Percentiles rank a stretch among this genome's conserved stretches.
Conservation (phyloP, 2,797 vertebrate species). For the Hyperoplus immaculatus region DNA sequence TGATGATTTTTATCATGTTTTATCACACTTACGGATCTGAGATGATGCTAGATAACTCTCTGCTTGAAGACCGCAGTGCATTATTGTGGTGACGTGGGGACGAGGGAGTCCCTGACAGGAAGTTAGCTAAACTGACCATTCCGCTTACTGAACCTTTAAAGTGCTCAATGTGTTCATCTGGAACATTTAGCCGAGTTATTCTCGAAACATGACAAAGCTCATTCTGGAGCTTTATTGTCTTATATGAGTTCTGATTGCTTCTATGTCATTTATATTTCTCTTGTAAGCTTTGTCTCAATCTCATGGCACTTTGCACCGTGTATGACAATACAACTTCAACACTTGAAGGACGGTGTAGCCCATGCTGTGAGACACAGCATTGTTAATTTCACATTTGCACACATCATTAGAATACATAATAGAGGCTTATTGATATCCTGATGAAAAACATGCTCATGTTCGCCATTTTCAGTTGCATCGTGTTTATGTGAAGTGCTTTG, state of each 20-base stretch:
- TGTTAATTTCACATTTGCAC: slow-evolving; percentile 66
- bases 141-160: not conserved
- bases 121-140: no score
- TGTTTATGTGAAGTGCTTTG: slow-evolving; percentile 67
- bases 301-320: no score
- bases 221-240: not conserved
- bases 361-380: slow-evolving; percentile 36
- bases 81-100: no score
- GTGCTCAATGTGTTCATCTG: not conserved
- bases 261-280: no score
- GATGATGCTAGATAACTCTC: no score
- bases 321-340: no score
- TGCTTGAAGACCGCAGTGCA: no score
- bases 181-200: not conserved
- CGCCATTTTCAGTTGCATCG: slow-evolving; percentile 26
- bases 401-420: slow-evolving; percentile 65
- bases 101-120: no score
- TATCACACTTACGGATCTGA: no score
- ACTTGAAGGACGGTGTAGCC: slow-evolving; percentile 2
- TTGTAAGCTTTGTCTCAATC: no score
- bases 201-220: not conserved
- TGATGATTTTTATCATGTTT: no score
- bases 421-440: slow-evolving; percentile 61
- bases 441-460: slow-evolving; percentile 53
- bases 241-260: not conserved